These are phyloP conservation scores for Daphoenositta chrysoptera DNA, from an alignment of 2,113 vertebrate species.

Conservation along the genomic window DNA sequence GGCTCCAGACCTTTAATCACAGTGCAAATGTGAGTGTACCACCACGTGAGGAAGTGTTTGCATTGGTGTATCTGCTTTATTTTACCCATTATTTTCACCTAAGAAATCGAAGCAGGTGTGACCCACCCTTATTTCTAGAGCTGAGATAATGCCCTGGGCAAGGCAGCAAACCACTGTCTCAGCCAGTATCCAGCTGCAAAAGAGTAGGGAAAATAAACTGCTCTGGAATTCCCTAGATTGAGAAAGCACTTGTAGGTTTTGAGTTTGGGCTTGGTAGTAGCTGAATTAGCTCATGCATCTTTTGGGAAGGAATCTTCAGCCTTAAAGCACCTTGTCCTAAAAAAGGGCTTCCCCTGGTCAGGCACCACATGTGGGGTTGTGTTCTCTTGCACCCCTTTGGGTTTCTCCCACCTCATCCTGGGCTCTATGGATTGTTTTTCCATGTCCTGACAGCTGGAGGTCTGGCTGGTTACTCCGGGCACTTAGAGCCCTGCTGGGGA, in stretches of 20 bases:
- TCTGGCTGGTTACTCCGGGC: background rate
- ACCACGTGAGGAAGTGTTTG: background rate
- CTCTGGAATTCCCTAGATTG: background rate
- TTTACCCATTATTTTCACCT: background rate
- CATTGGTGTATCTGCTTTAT: background rate
- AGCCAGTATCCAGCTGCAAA: background rate
- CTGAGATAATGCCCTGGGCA: background rate
- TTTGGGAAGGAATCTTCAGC: background rate
- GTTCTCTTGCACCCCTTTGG: background rate
- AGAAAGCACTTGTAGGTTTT: background rate
- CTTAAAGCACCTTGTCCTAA: background rate
- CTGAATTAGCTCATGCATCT: background rate
- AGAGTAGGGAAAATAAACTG: background rate
- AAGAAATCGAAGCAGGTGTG: background rate
- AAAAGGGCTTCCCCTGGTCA: background rate
- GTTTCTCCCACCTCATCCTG: background rate
- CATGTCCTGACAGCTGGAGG: background rate
- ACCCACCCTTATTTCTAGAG: background rate
- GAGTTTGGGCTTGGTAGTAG: background rate
- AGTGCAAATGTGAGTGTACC: background rate
- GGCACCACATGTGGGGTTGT: rapidly evolving
- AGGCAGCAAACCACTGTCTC: background rate
- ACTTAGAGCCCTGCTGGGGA: background rate
- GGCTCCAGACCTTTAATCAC: background rate
- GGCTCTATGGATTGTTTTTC: background rate